phyloP scores from a whole-genome alignment of 2,113 vertebrate species.

The Muscicapa adusta region DNA sequence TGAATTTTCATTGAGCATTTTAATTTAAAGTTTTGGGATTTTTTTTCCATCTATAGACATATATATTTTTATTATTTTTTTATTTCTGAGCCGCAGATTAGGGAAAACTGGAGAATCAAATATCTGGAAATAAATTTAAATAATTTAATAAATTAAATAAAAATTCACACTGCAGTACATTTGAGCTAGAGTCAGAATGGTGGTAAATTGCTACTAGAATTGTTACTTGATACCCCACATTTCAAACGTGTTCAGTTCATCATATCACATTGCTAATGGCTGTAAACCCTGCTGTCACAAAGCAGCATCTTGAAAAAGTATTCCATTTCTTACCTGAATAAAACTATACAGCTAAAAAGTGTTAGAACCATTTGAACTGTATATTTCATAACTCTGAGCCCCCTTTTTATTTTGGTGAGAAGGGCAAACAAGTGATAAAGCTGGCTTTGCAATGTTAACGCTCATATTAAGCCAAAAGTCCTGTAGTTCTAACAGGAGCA shows the following conservation, averaged over 20 bases:
- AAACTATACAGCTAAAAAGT: neutral
- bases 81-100: neutral
- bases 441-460: neutral
- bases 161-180: neutral
- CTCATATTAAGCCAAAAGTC: neutral
- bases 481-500: neutral
- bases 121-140: neutral
- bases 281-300: neutral
- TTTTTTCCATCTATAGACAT: neutral
- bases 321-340: neutral
- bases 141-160: neutral
- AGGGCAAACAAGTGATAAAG: neutral
- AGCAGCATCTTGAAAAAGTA: neutral
- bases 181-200: neutral
- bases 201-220: neutral
- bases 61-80: no score
- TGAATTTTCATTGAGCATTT: neutral
- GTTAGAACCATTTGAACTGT: neutral
- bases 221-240: neutral
- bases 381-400: neutral
- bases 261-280: neutral
- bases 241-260: neutral
- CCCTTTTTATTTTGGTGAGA: neutral
- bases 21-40: neutral
- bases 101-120: neutral